Evolutionary conservation across 2,888 invertebrate genomes (phyloP), one percentile per base, ranked within the genome.

Genomic region (Atherix ibis): DNA sequence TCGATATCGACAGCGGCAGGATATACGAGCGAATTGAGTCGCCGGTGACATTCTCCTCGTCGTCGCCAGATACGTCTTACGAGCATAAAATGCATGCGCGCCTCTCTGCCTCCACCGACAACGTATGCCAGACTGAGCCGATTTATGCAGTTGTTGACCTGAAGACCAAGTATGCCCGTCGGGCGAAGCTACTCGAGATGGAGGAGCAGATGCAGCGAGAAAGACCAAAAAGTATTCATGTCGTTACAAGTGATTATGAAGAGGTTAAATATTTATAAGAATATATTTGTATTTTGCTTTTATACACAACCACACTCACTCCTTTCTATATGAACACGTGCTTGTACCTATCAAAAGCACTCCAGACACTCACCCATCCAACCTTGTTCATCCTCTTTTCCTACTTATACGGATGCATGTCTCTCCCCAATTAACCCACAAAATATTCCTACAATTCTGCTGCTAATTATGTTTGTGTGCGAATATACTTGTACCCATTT

Each of bases 141-240:
- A 49, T 52, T 42, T 53, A 53, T 46, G 52, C 53, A n/a, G 48
- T 51, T 9, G 48, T 53, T 18, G 49, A 53, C 43, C 44, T 53
- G n/a, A 48, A 50, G 40, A 45, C 50, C 35, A 53, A 53, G 42
- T 48, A 51, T 35, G 52, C 47, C 10, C 45, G 45, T 18, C 42
- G 49, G 14, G 45, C 46, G 2, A 46, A 43, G 35, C 39, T 48
- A 27, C 45, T 47, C 18, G 38, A 39, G 19, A 25, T 38, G 10
- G 42, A 48, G 35, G 43, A 42, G 27, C 42, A 42, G 32, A 34
- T 35, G 12, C 36, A 38, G 14, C 30, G 37, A 17, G 42, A 43
- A 4, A 36, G 44, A 18, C 40, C 47, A 16, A 41, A 43, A n/a
- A 44, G 44, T 24, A 35, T 45, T 19, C 46, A 45, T 29, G 45